Percentiles rank a stretch among this genome's conserved stretches.
These are phyloP conservation scores for Branchellion lobata DNA, from an alignment of 2,888 invertebrate species.

Conservation along the genomic window DNA sequence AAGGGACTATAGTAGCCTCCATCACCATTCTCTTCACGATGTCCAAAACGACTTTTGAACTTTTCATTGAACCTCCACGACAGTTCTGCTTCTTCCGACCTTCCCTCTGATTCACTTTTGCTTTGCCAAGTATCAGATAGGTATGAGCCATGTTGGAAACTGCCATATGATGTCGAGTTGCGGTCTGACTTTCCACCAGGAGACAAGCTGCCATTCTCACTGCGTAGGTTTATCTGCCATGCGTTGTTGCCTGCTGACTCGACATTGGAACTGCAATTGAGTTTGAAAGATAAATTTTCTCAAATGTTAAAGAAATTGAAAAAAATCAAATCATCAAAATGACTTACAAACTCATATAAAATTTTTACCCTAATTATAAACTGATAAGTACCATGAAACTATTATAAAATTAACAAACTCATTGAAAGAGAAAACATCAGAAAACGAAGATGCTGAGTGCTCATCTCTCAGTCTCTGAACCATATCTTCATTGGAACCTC, in stretches of 20 bases:
- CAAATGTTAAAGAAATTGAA: no score
- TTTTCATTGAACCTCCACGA: background rate
- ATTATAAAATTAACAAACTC: no score
- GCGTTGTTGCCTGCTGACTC: background rate
- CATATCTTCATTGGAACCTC: background rate
- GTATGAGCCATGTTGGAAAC: slow-evolving; percentile 43
- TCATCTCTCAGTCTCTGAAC: background rate
- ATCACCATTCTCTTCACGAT: slow-evolving; percentile 4
- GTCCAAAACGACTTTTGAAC: background rate
- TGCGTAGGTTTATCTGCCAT: background rate
- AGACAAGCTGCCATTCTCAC: slow-evolving; percentile 20
- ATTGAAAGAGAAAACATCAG: no score
- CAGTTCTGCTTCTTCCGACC: background rate
- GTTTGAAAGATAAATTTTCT: no score
- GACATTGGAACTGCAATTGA: no score
- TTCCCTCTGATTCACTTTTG: slow-evolving; percentile 7
- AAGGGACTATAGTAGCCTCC: slow-evolving; percentile 42
- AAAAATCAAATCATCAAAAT: no score
- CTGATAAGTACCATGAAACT: no score
- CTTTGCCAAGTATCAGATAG: slow-evolving; percentile 37
- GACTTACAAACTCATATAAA: no score
- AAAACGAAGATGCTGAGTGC: no score
- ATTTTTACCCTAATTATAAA: no score
- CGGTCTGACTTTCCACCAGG: slow-evolving; percentile 46
- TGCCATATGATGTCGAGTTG: slow-evolving; percentile 47